A percentile compares a stretch with the other conserved stretches of the same genome.
These are phyloP conservation scores for Glomeris maerens DNA, from an alignment of 1,140 invertebrate species.

Conservation along the genomic window DNA sequence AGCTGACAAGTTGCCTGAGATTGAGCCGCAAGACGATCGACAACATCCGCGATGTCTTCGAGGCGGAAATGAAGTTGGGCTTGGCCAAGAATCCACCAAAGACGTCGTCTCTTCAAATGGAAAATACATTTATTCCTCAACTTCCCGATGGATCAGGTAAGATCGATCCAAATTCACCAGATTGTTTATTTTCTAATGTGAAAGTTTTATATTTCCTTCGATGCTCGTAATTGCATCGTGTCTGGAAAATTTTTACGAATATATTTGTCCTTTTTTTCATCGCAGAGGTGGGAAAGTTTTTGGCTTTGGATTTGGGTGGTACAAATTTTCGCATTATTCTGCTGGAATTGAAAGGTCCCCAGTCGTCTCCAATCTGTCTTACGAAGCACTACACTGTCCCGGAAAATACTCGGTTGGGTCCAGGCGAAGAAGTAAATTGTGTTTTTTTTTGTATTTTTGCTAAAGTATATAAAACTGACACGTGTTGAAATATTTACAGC, in stretches of 20 bases:
- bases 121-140: constrained; percentile 48
- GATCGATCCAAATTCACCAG: too few relatives aligned
- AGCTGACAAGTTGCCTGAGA: constrained; percentile 17
- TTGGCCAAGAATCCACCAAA: constrained; percentile 35
- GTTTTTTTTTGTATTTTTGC: constrained; percentile 7
- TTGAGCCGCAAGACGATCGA: constrained; percentile 21
- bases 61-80: constrained; percentile 42
- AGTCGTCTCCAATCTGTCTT: too few relatives aligned
- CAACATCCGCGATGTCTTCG: constrained; percentile 36
- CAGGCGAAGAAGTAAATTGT: constrained; percentile 33
- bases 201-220: too few relatives aligned
- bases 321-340: constrained; percentile 64
- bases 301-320: constrained; percentile 64
- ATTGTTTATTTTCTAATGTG: too few relatives aligned
- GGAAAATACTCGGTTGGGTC: constrained; percentile 38
- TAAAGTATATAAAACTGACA: background rate
- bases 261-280: too few relatives aligned
- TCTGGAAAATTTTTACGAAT: too few relatives aligned
- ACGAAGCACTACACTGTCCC: constrained; percentile 47
- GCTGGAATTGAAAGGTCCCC: constrained; percentile 40
- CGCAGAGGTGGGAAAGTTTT: constrained; percentile 49
- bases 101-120: constrained; percentile 45
- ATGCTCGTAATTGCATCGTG: too few relatives aligned
- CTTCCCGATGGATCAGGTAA: constrained; percentile 44
- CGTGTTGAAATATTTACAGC: constrained; percentile 22